Evolutionary conservation across 2,113 vertebrate species (phyloP), one percentile per base, ranked within the genome.

Genomic region (Aythya baeri): DNA sequence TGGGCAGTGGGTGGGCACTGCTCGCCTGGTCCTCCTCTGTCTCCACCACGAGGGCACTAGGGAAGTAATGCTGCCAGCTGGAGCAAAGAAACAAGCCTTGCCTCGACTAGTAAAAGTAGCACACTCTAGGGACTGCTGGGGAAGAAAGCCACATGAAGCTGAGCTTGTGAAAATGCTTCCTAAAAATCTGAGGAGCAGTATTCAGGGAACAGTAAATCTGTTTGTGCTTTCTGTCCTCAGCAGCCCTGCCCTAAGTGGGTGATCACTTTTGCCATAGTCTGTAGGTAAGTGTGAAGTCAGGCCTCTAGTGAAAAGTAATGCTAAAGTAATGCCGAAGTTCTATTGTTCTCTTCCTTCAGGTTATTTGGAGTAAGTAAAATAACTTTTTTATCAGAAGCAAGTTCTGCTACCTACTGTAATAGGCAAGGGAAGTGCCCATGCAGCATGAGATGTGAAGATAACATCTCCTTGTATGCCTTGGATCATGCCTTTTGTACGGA

Each of bases 1-100:
- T 67, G 66, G 31, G 50, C 22, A 17, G 46, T 3, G 5, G 43
- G 7, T 2, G 15, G 17, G 2, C n/a, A 1, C 7, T 8, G 20
- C 46, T 49, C 5, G 10, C 46, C 46, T 49, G 46, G 46, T 49
- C 46, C 20, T 22, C 46, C 10, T 49, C 46, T 49, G 46, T 20
- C 46, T 49, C 46, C 46, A 49, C 46, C 21, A 1, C 46, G 26
- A 43, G 31, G 32, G 1, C 13, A 46, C 5, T 1, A 1, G 13
- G 38, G 25, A 38, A 4, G 36, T 27, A 26, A 11, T 18, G 29
- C 38, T 70, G 0, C 55, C 49, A 34, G 9, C 4, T 18, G 6
- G 20, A 27, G 8, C 6, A 32, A 23, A 29, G 74, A 89, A 82
- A 23, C 20, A 31, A 80, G 15, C 15, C 0, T 0, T 29, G 25